Percentiles rank a stretch among this genome's conserved stretches.
Evolutionary conservation across 2,888 invertebrate genomes (phyloP).

Genomic region (Dimorphilus gyrociliatus): DNA sequence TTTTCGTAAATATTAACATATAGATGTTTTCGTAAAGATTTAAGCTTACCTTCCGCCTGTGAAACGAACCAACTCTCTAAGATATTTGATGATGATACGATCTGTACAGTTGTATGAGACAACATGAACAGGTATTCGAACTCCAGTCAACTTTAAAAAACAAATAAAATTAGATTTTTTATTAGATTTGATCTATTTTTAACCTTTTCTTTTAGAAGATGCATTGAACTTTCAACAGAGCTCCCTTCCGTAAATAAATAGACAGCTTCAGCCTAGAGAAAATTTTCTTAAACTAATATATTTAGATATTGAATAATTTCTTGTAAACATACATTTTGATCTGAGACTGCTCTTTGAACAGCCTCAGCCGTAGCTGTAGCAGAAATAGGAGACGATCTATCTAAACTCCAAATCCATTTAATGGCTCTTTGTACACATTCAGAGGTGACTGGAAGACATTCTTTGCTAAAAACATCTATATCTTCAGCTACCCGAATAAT

Average conservation of each 20-base stretch:
- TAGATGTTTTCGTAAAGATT: constrained; percentile 1
- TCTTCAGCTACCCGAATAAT: constrained; percentile 31
- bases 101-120: constrained; percentile 34
- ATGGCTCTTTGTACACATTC: constrained; percentile 32
- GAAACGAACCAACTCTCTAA: constrained; percentile 20
- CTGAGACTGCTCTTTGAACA: constrained; percentile 25
- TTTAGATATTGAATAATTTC: too few species aligned
- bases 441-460: constrained; percentile 28
- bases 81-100: constrained; percentile 24
- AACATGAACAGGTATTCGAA: constrained; percentile 26
- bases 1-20: not conserved
- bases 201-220: constrained; percentile 33
- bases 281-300: too few species aligned
- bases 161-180: too few species aligned
- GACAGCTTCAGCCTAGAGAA: constrained; percentile 30
- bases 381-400: constrained; percentile 21
- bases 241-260: constrained; percentile 35
- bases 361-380: constrained; percentile 31
- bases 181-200: too few species aligned
- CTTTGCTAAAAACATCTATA: constrained; percentile 18
- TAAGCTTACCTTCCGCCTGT: constrained; percentile 27
- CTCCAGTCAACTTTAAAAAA: constrained; percentile 11
- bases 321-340: constrained; percentile 19
- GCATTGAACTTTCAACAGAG: constrained; percentile 24
- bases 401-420: constrained; percentile 29